Evolutionary conservation across 2,888 invertebrate genomes (phyloP).

Genomic region (Cremastinae sp.): DNA sequence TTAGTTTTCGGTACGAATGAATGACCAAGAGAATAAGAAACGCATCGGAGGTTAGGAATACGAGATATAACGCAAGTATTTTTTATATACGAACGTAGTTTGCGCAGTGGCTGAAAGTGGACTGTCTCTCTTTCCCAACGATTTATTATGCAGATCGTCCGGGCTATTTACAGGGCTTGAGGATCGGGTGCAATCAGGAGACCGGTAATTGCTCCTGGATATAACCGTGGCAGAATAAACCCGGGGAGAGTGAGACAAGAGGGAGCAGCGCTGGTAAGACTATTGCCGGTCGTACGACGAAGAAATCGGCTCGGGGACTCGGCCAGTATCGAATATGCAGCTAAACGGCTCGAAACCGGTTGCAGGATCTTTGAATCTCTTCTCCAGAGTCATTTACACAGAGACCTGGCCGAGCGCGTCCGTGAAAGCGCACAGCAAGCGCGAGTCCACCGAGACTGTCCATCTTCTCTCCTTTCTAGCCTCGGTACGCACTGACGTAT

Average conservation of each 20-base stretch:
- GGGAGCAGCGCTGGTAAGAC: slow-evolving; percentile 18
- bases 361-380: slow-evolving; percentile 53
- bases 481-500: slow-evolving; percentile 75
- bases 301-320: slow-evolving; percentile 49
- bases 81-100: slow-evolving; percentile 44
- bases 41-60: slow-evolving; percentile 41
- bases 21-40: slow-evolving; percentile 4
- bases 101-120: slow-evolving; percentile 40
- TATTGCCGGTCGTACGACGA: slow-evolving; percentile 14
- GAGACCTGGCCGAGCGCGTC: background rate
- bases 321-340: slow-evolving; percentile 32
- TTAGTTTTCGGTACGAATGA: no score
- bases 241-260: slow-evolving; percentile 54
- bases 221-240: slow-evolving; percentile 62
- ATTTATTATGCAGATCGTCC: slow-evolving; percentile 68
- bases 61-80: slow-evolving; percentile 45
- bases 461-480: slow-evolving; percentile 33
- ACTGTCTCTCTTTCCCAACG: slow-evolving; percentile 40
- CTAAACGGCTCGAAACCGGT: slow-evolving; percentile 56
- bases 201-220: slow-evolving; percentile 66
- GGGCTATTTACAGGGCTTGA: slow-evolving; percentile 64
- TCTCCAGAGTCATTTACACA: slow-evolving; percentile 39
- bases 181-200: slow-evolving; percentile 66
- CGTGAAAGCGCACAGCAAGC: no score
- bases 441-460: background rate